These are phyloP conservation scores for Meloe dianella DNA, from an alignment of 2,888 invertebrate genomes.

Conservation along the genomic window DNA sequence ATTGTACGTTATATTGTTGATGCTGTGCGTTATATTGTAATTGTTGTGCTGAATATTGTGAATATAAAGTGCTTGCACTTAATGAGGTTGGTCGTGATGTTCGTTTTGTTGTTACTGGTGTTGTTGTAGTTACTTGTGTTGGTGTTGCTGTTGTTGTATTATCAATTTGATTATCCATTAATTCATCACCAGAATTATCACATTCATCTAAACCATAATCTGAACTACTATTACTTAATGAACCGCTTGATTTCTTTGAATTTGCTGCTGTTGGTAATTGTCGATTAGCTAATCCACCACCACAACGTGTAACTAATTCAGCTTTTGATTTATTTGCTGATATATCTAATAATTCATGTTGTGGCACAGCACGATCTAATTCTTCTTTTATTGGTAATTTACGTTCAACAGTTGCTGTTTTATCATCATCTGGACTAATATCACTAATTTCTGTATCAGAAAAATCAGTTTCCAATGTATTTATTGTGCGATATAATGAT, in stretches of 20 bases:
- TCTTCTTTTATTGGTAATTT: constrained; percentile 75
- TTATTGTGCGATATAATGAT: constrained; percentile 35
- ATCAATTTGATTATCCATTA: constrained; percentile 35
- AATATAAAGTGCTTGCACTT: constrained; percentile 41
- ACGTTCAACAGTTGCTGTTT: constrained; percentile 76
- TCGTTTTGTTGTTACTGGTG: constrained; percentile 32
- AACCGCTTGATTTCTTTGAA: constrained; percentile 53
- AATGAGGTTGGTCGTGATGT: constrained; percentile 41
- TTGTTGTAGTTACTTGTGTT: constrained; percentile 44
- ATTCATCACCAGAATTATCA: constrained; percentile 67
- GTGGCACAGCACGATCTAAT: constrained; percentile 86
- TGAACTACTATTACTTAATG: constrained; percentile 65
- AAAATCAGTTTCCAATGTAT: constrained; percentile 72
- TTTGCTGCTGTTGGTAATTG: constrained; percentile 66
- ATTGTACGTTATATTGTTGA: constrained; percentile 50
- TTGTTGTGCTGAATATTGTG: constrained; percentile 41
- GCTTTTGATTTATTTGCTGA: constrained; percentile 84
- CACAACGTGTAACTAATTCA: constrained; percentile 82
- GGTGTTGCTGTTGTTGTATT: constrained; percentile 23
- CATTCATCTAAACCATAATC: constrained; percentile 82
- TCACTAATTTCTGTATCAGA: constrained; percentile 89
- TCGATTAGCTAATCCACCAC: constrained; percentile 76
- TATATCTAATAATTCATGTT: constrained; percentile 85
- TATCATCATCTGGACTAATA: constrained; percentile 80
- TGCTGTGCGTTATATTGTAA: constrained; percentile 45